Evolutionary conservation across 92 coral and sea anemone genomes (phyloP), one percentile per base, ranked within the genome.

Genomic region (Zoanthus sociatus): DNA sequence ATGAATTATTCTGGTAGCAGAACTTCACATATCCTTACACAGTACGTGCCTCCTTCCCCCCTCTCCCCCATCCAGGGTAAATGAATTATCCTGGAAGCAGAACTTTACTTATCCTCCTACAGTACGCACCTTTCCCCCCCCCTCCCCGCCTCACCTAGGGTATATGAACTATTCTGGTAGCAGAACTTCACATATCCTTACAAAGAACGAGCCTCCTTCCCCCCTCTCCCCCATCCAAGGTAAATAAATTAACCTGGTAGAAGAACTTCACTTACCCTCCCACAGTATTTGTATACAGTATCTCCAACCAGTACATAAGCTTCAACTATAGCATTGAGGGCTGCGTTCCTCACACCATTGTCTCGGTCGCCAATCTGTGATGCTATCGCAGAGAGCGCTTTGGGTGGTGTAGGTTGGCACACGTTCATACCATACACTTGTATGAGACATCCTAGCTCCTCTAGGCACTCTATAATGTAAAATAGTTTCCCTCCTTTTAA

Each of bases 331-430:
- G 99, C 92, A 92, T 97, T 97, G 20, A 97, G 93, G 26, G 99
- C 98, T n/a, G 99, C 98, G 71, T 92, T 97, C 51, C 99, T 92
- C 44, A 97, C 99, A 37, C 96, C 94, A 58, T 97, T 97, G 84
- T 97, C 99, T n/a, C 97, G 92, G 90, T 97, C 99, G 15, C 98
- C 95, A 31, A 97, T 97, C 88, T 97, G 98, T 13, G 95, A 82
- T 70, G 98, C 98, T n/a, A 97, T 91, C 55, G 96, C 95, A 18
- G 98, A 91, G 4, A 97, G 76, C 3, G 99, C 99, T 83, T 97
- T 97, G 31, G 95, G 94, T 7, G 99, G 99, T 33, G 93, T 92
- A 15, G 98, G 99, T 37, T 95, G 98, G 31, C 98, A 97, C 84
- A 97, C 99, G 47, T 93, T 97, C 95, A 95, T 92, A 16, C 99